Percentiles rank a stretch among this genome's conserved stretches.
Evolutionary conservation across 2,113 vertebrate genomes (phyloP).

Genomic region (Corythaeola cristata): DNA sequence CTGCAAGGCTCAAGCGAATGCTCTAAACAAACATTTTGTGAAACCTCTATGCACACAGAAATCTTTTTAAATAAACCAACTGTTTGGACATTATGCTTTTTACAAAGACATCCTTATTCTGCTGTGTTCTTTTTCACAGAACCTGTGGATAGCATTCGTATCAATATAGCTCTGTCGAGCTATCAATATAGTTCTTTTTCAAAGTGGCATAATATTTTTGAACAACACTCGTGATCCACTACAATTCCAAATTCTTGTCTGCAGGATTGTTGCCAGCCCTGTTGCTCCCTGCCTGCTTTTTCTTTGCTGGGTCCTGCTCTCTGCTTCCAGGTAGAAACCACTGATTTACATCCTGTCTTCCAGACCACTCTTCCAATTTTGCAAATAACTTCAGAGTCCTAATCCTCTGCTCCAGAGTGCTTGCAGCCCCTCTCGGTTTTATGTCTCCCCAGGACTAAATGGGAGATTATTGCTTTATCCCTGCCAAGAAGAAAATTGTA

Average conservation of each 20-base stretch:
- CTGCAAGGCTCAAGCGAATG: not conserved
- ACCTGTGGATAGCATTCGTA: not conserved
- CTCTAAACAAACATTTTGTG: not conserved
- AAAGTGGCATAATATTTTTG: not conserved
- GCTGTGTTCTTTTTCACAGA: not conserved
- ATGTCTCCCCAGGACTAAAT: not conserved
- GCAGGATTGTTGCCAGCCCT: not conserved
- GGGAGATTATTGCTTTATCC: not conserved
- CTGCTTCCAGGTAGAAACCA: not conserved
- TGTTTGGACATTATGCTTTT: not conserved
- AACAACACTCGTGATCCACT: not conserved
- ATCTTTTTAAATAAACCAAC: not conserved
- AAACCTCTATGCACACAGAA: not conserved
- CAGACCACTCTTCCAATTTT: not conserved
- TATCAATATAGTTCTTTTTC: not conserved
- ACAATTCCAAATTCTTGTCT: not conserved
- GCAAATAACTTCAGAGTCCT: not conserved
- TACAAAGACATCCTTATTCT: not conserved
- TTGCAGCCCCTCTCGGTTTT: not conserved
- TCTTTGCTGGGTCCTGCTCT: not conserved
- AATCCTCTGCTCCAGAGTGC: not conserved
- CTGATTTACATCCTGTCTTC: not conserved
- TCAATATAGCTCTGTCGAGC: too few relatives aligned
- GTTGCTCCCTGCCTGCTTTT: not conserved
- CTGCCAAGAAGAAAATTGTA: not conserved